Evolutionary conservation across 2,888 invertebrate species (phyloP).

Genomic region (Chalcosyrphus nemorum): DNA sequence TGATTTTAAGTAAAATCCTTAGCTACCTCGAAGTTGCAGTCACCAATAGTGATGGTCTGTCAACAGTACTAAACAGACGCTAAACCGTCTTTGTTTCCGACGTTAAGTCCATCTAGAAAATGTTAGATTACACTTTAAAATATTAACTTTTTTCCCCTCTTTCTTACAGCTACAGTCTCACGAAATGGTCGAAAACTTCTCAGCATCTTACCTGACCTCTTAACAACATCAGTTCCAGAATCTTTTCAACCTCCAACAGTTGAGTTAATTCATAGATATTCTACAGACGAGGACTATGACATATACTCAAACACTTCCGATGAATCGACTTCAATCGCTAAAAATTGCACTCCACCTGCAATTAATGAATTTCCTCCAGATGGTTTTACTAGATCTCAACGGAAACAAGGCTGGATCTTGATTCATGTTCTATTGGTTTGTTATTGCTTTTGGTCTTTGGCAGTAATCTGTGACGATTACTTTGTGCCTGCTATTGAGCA

Average conservation of each 20-base stretch:
- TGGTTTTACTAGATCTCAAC: constrained; percentile 86
- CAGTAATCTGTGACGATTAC: constrained; percentile 95
- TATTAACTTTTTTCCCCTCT: background rate
- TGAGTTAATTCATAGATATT: background rate
- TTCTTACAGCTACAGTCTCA: background rate
- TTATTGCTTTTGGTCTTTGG: constrained; percentile 91
- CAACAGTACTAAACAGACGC: too few relatives aligned
- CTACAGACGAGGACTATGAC: background rate
- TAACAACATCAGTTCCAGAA: constrained; percentile 10
- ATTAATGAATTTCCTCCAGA: constrained; percentile 91
- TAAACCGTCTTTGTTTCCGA: too few relatives aligned
- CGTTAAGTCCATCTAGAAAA: too few relatives aligned
- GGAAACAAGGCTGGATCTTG: constrained; percentile 82
- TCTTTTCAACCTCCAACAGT: constrained; percentile 6
- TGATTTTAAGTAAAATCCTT: too few relatives aligned
- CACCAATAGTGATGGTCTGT: too few relatives aligned
- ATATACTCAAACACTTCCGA: background rate
- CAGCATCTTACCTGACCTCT: constrained; percentile 7
- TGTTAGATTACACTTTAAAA: too few relatives aligned
- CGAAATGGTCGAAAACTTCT: constrained; percentile 48
- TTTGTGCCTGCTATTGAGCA: constrained; percentile 95
- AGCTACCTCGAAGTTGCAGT: too few relatives aligned
- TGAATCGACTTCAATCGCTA: background rate
- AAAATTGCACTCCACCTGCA: constrained; percentile 88
- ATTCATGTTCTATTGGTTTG: constrained; percentile 78